phyloP scores from a whole-genome alignment of 2,888 invertebrate species.

The Teinopalpus imperialis region DNA sequence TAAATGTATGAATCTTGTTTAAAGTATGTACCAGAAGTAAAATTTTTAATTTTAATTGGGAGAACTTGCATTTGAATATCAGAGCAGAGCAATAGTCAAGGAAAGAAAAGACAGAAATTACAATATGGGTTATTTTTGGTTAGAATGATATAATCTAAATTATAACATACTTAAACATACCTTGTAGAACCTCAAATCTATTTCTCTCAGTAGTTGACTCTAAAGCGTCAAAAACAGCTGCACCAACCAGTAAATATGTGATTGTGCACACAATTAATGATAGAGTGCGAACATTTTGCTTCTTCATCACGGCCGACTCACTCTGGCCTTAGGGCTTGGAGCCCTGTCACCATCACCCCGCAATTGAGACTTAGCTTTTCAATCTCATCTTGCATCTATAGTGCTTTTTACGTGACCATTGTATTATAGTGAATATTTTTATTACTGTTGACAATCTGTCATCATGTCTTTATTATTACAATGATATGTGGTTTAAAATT shows the following conservation, averaged over 20 bases:
- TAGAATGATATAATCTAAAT: no score
- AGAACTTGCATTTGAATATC: no score
- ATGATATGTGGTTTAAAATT: conserved; percentile 9
- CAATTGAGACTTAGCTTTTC: conserved; percentile 40
- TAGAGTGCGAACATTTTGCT: conserved; percentile 99
- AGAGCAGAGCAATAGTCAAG: no score
- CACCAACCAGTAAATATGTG: conserved; percentile 99
- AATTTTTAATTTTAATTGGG: no score
- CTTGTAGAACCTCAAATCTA: conserved; percentile 94
- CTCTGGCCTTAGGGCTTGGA: conserved; percentile 62
- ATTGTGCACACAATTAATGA: conserved; percentile 99
- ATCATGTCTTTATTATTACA: background rate
- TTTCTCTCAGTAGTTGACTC: conserved; percentile 98
- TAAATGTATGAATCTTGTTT: no score
- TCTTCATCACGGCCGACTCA: conserved; percentile 92
- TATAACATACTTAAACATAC: no score
- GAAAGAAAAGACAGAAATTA: no score
- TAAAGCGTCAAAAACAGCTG: conserved; percentile 98
- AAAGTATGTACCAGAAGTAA: no score
- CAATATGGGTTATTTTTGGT: no score
- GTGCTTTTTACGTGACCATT: conserved; percentile 55
- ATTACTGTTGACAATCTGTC: background rate
- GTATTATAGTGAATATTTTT: conserved; percentile 26
- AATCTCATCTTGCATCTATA: conserved; percentile 44
- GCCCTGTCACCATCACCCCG: conserved; percentile 49